These are phyloP conservation scores for Oostethus manadensis DNA, from an alignment of 2,113 vertebrate genomes.

Conservation along the genomic window DNA sequence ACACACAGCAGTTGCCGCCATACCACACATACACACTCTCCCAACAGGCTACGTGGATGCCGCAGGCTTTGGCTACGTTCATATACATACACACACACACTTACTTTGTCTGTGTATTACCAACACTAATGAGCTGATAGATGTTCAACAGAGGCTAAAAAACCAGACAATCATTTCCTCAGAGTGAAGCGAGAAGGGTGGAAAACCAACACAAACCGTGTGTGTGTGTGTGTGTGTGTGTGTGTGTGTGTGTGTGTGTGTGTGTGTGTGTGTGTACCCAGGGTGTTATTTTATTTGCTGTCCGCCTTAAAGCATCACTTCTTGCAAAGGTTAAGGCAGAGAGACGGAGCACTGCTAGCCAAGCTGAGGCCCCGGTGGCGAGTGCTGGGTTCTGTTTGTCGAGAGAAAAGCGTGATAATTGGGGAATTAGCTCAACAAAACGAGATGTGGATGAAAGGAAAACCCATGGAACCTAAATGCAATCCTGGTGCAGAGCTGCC, in stretches of 20 bases:
- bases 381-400: slow-evolving; percentile 43
- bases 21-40: slow-evolving; percentile 50
- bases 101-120: slow-evolving; percentile 65
- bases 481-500: too few relatives aligned
- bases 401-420: slow-evolving; percentile 44
- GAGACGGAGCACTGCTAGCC: slow-evolving; percentile 46
- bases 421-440: slow-evolving; percentile 48
- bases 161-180: slow-evolving; percentile 62
- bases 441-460: background rate
- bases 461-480: background rate
- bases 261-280: slow-evolving; percentile 28
- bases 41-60: slow-evolving; percentile 53
- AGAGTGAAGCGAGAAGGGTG: slow-evolving; percentile 45
- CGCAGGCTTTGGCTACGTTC: slow-evolving; percentile 58
- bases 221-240: too few relatives aligned
- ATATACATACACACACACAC: slow-evolving; percentile 49
- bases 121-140: slow-evolving; percentile 73
- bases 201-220: slow-evolving; percentile 47
- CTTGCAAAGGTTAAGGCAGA: slow-evolving; percentile 62
- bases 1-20: slow-evolving; percentile 45
- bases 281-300: slow-evolving; percentile 58
- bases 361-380: slow-evolving; percentile 42
- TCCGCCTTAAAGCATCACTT: slow-evolving; percentile 53
- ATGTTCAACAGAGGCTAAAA: slow-evolving; percentile 65
- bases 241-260: slow-evolving; percentile 39